Percentiles rank a stretch among this genome's conserved stretches.
These are phyloP conservation scores for Meganola albula DNA, from an alignment of 2,888 invertebrate genomes.

Conservation along the genomic window DNA sequence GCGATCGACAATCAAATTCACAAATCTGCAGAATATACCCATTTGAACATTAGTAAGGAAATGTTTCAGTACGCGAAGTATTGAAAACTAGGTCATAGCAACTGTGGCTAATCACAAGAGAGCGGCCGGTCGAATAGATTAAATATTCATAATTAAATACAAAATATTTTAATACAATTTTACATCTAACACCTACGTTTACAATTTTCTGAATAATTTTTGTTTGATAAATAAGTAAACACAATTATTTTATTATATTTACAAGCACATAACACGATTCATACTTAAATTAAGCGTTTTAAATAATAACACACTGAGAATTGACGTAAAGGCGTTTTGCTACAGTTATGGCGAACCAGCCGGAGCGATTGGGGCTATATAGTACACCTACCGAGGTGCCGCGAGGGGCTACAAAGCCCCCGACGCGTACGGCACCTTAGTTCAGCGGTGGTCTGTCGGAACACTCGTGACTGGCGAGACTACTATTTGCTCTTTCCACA, in stretches of 20 bases:
- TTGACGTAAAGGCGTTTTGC: constrained; percentile 75
- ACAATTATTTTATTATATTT: constrained; percentile 69
- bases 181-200: constrained; percentile 75
- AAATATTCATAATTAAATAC: constrained; percentile 74
- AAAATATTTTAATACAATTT: constrained; percentile 75
- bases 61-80: constrained; percentile 47
- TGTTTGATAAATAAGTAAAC: constrained; percentile 76
- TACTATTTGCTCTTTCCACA: constrained; percentile 70
- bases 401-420: constrained; percentile 16
- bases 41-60: constrained; percentile 46
- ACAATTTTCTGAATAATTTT: constrained; percentile 67
- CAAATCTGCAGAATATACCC: constrained; percentile 43
- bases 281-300: constrained; percentile 73
- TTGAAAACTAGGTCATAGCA: constrained; percentile 55
- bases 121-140: constrained; percentile 71
- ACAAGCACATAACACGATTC: constrained; percentile 74
- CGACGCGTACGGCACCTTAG: constrained; percentile 28
- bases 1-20: constrained; percentile 63
- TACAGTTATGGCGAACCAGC: constrained; percentile 67
- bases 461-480: constrained; percentile 68
- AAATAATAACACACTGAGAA: constrained; percentile 78
- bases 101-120: constrained; percentile 70
- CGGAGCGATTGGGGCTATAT: constrained; percentile 46
- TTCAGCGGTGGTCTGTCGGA: constrained; percentile 68
- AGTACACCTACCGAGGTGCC: constrained; percentile 12